Evolutionary conservation across 1,140 invertebrate genomes (phyloP).

Genomic region (Agrilus planipennis): DNA sequence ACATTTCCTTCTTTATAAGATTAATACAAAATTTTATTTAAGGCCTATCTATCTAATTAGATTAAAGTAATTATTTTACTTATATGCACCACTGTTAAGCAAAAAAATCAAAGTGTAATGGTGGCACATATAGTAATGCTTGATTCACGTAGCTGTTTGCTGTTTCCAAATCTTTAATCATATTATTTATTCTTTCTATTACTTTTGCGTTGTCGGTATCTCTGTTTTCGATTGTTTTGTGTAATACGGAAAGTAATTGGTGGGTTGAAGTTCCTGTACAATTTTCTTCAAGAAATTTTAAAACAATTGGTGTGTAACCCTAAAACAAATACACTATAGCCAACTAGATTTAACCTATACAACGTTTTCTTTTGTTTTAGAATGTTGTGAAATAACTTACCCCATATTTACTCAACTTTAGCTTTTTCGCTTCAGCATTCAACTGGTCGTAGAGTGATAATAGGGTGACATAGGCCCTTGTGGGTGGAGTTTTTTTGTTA

Average conservation of each 20-base stretch:
- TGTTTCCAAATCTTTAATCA: conserved; percentile 37
- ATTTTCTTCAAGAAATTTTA: conserved; percentile 35
- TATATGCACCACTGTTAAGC: not conserved
- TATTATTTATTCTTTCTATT: conserved; percentile 38
- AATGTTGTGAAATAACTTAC: conserved; percentile 27
- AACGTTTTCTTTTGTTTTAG: not conserved
- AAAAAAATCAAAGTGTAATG: conserved; percentile 21
- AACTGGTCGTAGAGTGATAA: conserved; percentile 42
- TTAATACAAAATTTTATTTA: too few relatives aligned
- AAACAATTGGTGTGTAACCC: conserved; percentile 39
- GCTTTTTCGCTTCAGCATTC: conserved; percentile 42
- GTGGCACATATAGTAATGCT: conserved; percentile 36
- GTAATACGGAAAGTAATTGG: conserved; percentile 37
- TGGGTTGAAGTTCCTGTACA: conserved; percentile 36
- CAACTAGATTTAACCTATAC: not conserved
- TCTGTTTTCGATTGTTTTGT: conserved; percentile 37
- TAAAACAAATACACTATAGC: conserved; percentile 26
- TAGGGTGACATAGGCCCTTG: conserved; percentile 35
- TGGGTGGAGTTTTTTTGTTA: conserved; percentile 26
- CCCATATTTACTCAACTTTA: conserved; percentile 39
- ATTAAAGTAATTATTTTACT: not conserved
- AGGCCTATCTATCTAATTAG: not conserved
- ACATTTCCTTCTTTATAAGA: too few relatives aligned
- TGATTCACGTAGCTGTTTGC: conserved; percentile 37
- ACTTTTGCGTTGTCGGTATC: conserved; percentile 40